Evolutionary conservation across 2,797 vertebrate species (phyloP), one percentile per base, ranked within the genome.

Genomic region (Rhincodon typus): DNA sequence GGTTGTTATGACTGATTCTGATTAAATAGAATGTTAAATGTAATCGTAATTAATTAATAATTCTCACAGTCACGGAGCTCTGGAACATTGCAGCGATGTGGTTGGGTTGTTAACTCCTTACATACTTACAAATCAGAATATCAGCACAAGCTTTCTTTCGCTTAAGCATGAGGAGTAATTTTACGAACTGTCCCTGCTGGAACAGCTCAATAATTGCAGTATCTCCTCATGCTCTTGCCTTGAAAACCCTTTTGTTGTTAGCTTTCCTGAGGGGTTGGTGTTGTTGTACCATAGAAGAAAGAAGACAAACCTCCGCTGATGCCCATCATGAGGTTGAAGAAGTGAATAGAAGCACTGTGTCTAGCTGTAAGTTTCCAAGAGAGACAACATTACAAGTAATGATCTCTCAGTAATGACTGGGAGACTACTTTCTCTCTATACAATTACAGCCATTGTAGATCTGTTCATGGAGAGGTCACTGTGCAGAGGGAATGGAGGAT

Each of bases 1-100:
- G 94, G 98, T 98, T 79, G 99, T 99, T 57, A 97, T 97, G 96
- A 99, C 97, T 15, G 98, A 98, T 98, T 99, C 99, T 99, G 97
- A 95, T 94, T 95, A 95, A 10, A 46, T 62, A 84, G 2, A 95
- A 62, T n/a, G 94, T 50, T 50, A 50, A 95, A 70, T 27, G 94
- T 17, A 3, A 19, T 50, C 4, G 77, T 74, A 34, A 74, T 50
- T 93, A 67, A 38, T 93, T 23, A 93, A 93, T 67, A 93, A 67
- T 69, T n/a, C 38, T 38, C 90, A 67, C n/a, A 42, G 19, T 66
- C n/a, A 4, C 62, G 42, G 62, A 38, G n/a, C 27, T 90, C 10
- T 90, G 50, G 17, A 34, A 34, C 30, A 62, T 17, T 90, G 53
- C 53, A 62, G 87, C 1, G 4, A 90, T 17, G 10, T 30, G 50